phyloP scores from a whole-genome alignment of 2,113 vertebrate genomes.

The Megaleporinus macrocephalus region DNA sequence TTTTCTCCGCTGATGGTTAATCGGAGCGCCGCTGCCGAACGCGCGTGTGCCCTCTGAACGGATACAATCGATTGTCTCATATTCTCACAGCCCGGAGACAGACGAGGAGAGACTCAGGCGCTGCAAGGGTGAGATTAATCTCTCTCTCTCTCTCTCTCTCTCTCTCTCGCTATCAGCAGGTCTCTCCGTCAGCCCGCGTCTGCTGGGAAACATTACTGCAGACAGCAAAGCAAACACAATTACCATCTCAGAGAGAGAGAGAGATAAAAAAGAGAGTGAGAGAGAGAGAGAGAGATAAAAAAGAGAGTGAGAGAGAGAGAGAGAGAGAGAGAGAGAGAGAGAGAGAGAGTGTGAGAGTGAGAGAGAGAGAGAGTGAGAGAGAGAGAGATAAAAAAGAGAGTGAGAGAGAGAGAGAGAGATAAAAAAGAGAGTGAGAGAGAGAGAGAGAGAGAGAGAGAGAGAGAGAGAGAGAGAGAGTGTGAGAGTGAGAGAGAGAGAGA shows the following conservation, averaged over 20 bases:
- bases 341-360: too few relatives aligned
- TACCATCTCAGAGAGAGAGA: constrained; percentile 7
- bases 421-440: too few relatives aligned
- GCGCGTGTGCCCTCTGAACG: neutral
- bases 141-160: neutral
- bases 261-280: too few relatives aligned
- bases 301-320: too few relatives aligned
- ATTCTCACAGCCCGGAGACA: constrained; percentile 11
- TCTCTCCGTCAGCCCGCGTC: constrained; percentile 13
- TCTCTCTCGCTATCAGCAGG: constrained; percentile 18
- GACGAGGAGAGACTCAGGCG: neutral
- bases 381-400: too few relatives aligned
- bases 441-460: too few relatives aligned
- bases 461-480: too few relatives aligned
- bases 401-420: too few relatives aligned
- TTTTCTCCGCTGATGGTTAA: neutral
- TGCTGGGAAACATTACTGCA: constrained; percentile 37
- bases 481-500: too few relatives aligned
- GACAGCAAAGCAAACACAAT: constrained; percentile 40
- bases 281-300: neutral
- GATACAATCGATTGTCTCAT: neutral
- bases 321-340: too few relatives aligned
- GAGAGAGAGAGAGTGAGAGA: too few relatives aligned
- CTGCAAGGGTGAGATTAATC: neutral
- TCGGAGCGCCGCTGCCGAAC: neutral